Percentiles rank a stretch among this genome's conserved stretches.
Evolutionary conservation across 2,113 vertebrate species (phyloP).

Genomic region (Bothrops jararaca): DNA sequence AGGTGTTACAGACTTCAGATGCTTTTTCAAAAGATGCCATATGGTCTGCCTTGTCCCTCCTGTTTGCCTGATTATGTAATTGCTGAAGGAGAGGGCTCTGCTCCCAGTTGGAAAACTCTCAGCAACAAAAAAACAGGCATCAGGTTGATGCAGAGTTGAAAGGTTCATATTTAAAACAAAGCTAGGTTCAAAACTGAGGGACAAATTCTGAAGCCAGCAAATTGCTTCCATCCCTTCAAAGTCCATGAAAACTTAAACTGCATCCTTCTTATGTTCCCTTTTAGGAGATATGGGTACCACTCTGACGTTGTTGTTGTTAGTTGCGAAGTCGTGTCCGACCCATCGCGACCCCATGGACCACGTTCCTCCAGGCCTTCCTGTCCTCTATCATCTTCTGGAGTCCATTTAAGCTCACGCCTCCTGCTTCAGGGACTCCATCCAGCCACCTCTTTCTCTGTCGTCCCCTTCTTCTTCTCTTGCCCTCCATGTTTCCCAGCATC

Average conservation of each 20-base stretch:
- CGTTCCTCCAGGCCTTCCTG: too few relatives aligned
- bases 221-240: not conserved
- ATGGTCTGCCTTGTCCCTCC: conserved; percentile 9
- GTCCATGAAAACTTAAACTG: not conserved
- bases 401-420: too few relatives aligned
- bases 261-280: not conserved
- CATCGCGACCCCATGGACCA: too few relatives aligned
- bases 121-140: not conserved
- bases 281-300: not conserved
- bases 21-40: conserved; percentile 38
- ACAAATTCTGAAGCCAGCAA: not conserved
- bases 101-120: not conserved
- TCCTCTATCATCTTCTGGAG: too few relatives aligned
- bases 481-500: too few relatives aligned
- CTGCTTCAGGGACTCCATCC: too few relatives aligned
- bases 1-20: conserved; percentile 42
- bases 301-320: too few relatives aligned
- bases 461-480: too few relatives aligned
- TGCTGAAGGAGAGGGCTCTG: not conserved
- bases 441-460: too few relatives aligned
- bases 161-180: not conserved
- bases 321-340: too few relatives aligned
- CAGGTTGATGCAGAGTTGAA: not conserved
- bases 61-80: conserved; percentile 22
- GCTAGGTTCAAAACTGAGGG: not conserved